Evolutionary conservation across 2,113 vertebrate species (phyloP).

Genomic region (Callaeas wilsoni): DNA sequence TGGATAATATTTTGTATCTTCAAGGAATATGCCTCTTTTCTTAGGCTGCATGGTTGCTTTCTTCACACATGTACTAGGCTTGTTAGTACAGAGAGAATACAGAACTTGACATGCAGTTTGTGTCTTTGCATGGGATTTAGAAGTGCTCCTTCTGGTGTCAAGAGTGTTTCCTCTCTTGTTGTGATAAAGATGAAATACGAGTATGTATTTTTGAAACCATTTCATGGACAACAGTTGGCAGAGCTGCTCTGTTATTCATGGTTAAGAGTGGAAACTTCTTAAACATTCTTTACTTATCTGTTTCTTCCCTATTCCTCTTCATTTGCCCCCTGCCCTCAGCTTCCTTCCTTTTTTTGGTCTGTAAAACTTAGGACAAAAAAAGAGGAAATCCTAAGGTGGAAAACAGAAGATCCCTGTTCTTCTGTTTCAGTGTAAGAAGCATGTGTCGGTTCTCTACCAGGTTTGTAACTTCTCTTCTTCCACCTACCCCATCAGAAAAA

Average conservation of each 20-base stretch:
- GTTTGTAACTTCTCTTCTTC: neutral
- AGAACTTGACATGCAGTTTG: neutral
- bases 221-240: neutral
- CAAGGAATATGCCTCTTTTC: neutral
- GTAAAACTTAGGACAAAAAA: neutral
- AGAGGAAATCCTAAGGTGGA: slow-evolving; percentile 48
- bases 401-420: slow-evolving; percentile 6
- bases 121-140: neutral
- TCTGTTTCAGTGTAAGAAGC: neutral
- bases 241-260: neutral
- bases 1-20: neutral
- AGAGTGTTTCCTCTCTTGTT: neutral
- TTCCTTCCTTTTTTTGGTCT: slow-evolving; percentile 25
- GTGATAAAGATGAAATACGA: neutral
- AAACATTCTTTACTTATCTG: slow-evolving; percentile 35
- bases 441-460: neutral
- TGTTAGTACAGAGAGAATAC: neutral
- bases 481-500: neutral
- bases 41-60: neutral
- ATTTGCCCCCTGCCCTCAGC: neutral
- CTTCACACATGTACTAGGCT: neutral
- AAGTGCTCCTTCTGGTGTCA: neutral
- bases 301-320: neutral
- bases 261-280: slow-evolving; percentile 14
- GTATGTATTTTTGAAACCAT: neutral